Base-by-base conservation (phyloP, 2,888 invertebrate species). In the Metacarcinus magister region DNA sequence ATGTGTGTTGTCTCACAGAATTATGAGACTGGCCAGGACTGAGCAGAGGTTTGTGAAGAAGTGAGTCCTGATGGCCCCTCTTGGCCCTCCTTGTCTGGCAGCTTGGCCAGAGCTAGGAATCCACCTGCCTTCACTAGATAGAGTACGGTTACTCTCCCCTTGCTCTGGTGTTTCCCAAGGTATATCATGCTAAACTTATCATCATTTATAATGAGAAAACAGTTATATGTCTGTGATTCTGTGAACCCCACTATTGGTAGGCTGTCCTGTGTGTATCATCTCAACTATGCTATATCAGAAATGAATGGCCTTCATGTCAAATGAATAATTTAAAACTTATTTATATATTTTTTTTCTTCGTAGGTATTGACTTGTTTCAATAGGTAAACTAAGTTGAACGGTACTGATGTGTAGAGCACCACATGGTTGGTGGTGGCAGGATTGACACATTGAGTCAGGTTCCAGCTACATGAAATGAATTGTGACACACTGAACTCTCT, bases 201-300 rank as follows among this genome's bases (percentile, higher is more conserved):
- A 91, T 16, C 89, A 89, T 90, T 89, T 95, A 91, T 91, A 67
- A 90, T 82, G 94, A 91, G 82, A 54, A 13, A 87, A 39, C 28
- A 95, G 91, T 82, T 95, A 67, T 43, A 16, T 95, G 94, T 95
- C 94, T 95, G 91, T 95, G 91, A 95, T 91, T 95, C 91, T 95
- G 91, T 95, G 90, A 75, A 95, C 43, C 94, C 82, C 75, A 92
- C 44, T 46, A 28, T 46, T 92, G 95, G 92, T 95, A 95, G 92
- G 92, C 95, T 75, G 39, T 95, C 44, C 19, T 92, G 92, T 95
- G 95, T 95, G 95, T 75, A 82, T 87, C 39, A 87, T 92, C 91
- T 95, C 48, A 75, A 90, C 92, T 95, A 95, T 92, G 95, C 95
- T 95, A 95, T 95, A 67, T 95, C 67, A 90, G 90, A 92, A 95